Base-by-base conservation (phyloP, 2,888 invertebrate genomes). In the Troglohyphantes excavatus region DNA sequence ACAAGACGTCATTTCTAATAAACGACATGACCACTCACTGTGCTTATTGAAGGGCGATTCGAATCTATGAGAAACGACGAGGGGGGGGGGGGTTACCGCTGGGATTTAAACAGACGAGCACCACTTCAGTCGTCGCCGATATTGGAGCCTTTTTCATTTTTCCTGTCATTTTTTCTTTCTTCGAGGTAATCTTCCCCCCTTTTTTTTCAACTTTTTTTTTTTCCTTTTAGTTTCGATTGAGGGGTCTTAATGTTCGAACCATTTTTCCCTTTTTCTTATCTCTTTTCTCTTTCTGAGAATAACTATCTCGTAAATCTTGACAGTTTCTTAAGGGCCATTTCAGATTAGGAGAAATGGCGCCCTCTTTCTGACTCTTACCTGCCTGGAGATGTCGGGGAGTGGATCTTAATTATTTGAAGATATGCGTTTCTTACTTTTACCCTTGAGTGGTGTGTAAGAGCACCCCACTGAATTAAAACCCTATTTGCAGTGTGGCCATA, bases 231-330 rank as follows among this genome's bases (percentile, higher is more conserved):
- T 17, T 27, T 33, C 33, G 68, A 33, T 7, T 19, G 33, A 21
- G 59, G 2, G 29, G 29, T 23, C 59, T 59, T 26, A 65, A 29
- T 33, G 19, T 29, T 61, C 27, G 23, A 27, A 61, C 29, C 75
- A 26, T 63, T 53, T 9, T 17, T 39, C 13, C n/a, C 5, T n/a
- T 59, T 26, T n/a, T 65, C 78, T 78, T 78, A 65, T 78, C 78
- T 21, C 27, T 61, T 21, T 26, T 63, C 61, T 59, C 21, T 59
- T 29, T 29, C 78, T 26, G 43, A 43, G 61, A 43, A 23, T 23
- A 78, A 78, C 39, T 43, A 78, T 78, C 65, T 78, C 65, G 63
- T 78, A 65, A 78, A 65, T 78, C 78, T 61, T 78, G 78, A 78
- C 78, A 65, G 29, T 23, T 63, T 65, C 26, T 53, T 53, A 0